Base-by-base conservation (phyloP, 2,888 invertebrate genomes). In the Cyclophora punctaria region DNA sequence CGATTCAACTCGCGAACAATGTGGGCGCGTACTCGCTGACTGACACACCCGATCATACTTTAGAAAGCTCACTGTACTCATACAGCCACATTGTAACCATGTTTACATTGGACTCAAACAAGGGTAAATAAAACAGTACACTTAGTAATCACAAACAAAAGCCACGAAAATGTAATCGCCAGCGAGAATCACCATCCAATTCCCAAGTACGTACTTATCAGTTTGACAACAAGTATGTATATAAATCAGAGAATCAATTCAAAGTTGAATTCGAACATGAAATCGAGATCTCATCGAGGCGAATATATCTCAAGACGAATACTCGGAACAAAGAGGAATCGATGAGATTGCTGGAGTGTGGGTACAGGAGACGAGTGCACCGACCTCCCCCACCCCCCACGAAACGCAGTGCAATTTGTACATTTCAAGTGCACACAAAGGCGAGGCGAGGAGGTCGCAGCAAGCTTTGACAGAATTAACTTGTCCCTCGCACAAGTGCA, bases 351-450 rank as follows among this genome's bases (percentile, higher is more conserved):
- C 72, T 67, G 67, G 78, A 69, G 75, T 71, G 75, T 73, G 77
- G 75, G 74, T 75, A 73, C 69, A 67, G 73, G 76, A 74, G 72
- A 74, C 71, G 72, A 80, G 81, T 82, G 80, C 82, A 81, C 73
- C 78, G 82, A 80, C 83, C 84, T 80, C 79, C 76, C 73, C 77
- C 74, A 63, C 75, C 76, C 78, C 80, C 73, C 66, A 66, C 75
- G 70, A 71, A 75, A 76, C 80, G 80, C 82, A 77, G 78, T 86
- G 89, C 86, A 87, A 88, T 87, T 88, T 87, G 87, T 88, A 86
- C 87, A 85, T 87, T 87, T 88, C 86, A 87, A 88, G 85, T 85
- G 83, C 84, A 83, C 79, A 86, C 86, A 87, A 87, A 88, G 83
- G 83, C 84, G 73, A 80, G 71, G 79, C 82, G 83, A 80, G 78